Base-by-base conservation (phyloP, 1,140 invertebrate species). In the Augochlora pura region DNA sequence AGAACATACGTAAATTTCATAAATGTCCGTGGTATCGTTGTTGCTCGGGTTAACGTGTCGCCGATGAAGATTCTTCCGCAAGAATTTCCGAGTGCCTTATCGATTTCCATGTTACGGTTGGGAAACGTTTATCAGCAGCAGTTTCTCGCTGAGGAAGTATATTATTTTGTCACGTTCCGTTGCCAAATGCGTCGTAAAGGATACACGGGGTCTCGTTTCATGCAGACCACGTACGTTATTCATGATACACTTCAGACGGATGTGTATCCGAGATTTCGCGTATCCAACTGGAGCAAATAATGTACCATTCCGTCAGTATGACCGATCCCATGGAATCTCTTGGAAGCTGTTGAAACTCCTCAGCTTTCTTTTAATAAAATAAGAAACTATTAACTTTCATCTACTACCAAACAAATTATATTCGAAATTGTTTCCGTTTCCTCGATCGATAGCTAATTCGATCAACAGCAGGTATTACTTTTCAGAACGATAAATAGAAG, bases 171-270 rank as follows among this genome's bases (percentile, higher is more conserved):
- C 71, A 68, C 82, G 77, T 84, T 42, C 5, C 27, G 54, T 57
- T 71, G 77, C 54, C 71, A 80, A 83, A 74, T 73, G 72, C 60
- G 25, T 23, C 52, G 39, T 85, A 70, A 85, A 81, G 64, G 83
- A 81, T 84, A 69, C 59, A 23, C 52, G 46, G 46, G 18, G 32
- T 39, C 25, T 60, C 65, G 71, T 57, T 77, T 62, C 83, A 77
- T 75, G 69, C 78, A 46, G 57, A 49, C 52, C 77, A 81, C 77
- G 82, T 84, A 73, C 64, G 66, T 77, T 74, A 73, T 81, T 81
- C 83, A 81, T 52, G 67, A 71, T 66, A 68, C 72, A 59, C 49
- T 72, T 69, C 16, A 32, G 69, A 76, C 52, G 32, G 39, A 14
- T 42, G 18, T 69, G 27, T 62, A 71, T 59, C 23, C 59, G 25